These are phyloP conservation scores for Halichondria panicea DNA, from an alignment of 37 sponge, comb jelly and placozoan genomes.

Conservation along the genomic window DNA sequence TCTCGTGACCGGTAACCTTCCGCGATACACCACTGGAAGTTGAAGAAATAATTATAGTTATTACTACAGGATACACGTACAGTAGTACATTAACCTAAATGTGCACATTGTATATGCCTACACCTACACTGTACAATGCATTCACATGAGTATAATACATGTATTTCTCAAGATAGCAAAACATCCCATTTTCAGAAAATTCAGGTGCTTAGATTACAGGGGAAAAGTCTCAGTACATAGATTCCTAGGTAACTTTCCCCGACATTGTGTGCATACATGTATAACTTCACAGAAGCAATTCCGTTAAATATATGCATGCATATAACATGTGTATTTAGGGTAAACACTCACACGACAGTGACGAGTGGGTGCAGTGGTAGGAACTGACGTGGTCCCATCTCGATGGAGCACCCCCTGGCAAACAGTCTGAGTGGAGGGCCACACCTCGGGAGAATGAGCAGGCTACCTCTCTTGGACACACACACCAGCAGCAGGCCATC, in stretches of 20 bases:
- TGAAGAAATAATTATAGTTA: too few species aligned
- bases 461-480: slow-evolving; percentile 58
- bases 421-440: slow-evolving; percentile 41
- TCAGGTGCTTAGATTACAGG: too few species aligned
- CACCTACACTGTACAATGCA: too few species aligned
- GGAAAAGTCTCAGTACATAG: too few species aligned
- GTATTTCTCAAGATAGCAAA: too few species aligned
- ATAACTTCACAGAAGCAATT: background rate
- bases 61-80: too few species aligned
- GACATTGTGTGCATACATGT: slow-evolving; percentile 2
- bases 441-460: slow-evolving; percentile 51
- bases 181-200: too few species aligned
- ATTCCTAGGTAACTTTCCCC: too few species aligned
- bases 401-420: slow-evolving; percentile 44
- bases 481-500: slow-evolving; percentile 63
- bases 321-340: background rate
- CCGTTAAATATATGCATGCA: background rate
- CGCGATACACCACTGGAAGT: too few species aligned
- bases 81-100: too few species aligned
- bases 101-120: too few species aligned
- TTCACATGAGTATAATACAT: too few species aligned
- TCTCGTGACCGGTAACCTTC: slow-evolving; percentile 32
- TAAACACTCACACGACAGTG: slow-evolving; percentile 44
- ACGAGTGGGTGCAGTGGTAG: slow-evolving; percentile 71
- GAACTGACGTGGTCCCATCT: slow-evolving; percentile 55